These are phyloP conservation scores for Macaca mulatta DNA, from an alignment of 2,113 vertebrate genomes.

Conservation along the genomic window DNA sequence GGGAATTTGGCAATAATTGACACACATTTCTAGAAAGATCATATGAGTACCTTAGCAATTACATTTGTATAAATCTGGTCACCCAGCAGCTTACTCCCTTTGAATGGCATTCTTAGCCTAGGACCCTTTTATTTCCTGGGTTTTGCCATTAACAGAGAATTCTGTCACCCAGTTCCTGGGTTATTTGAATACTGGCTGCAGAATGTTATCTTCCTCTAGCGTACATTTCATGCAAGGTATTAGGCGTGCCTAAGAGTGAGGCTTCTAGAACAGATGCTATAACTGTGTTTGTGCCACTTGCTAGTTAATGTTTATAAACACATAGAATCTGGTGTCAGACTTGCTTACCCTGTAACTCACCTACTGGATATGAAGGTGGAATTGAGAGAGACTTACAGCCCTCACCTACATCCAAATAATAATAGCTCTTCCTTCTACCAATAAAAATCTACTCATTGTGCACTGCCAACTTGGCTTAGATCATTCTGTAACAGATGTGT, in stretches of 20 bases:
- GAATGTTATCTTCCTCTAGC: background rate
- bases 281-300: background rate
- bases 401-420: background rate
- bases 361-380: background rate
- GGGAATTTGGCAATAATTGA: background rate
- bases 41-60: background rate
- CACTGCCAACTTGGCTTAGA: background rate
- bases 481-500: background rate
- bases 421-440: background rate
- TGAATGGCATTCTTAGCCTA: background rate
- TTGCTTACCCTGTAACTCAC: background rate
- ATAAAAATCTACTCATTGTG: background rate
- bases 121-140: background rate
- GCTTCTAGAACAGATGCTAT: too few species aligned
- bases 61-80: background rate
- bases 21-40: background rate
- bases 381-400: background rate
- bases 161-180: background rate
- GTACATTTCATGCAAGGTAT: background rate
- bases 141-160: conserved; percentile 2
- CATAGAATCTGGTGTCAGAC: background rate
- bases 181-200: background rate
- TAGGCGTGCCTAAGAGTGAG: background rate
- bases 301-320: background rate
- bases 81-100: background rate